These are phyloP conservation scores for Engraulis encrasicolus DNA, from an alignment of 2,113 vertebrate species.

Conservation along the genomic window DNA sequence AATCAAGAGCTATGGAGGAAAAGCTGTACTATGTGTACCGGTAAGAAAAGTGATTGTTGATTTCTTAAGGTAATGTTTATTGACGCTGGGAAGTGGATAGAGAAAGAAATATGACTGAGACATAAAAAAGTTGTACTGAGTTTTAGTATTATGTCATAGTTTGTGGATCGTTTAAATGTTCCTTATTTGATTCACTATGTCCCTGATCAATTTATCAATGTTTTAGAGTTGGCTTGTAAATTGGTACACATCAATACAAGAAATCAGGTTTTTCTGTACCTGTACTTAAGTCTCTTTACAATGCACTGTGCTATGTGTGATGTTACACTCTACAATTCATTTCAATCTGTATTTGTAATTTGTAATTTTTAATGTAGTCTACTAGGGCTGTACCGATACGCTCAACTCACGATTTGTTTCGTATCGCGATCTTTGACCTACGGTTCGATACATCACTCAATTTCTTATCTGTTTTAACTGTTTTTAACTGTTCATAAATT, in stretches of 20 bases:
- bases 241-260: too few species aligned
- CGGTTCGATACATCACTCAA: too few species aligned
- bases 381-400: too few species aligned
- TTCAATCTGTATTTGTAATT: neutral
- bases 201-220: neutral
- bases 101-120: neutral
- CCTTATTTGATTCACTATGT: too few species aligned
- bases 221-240: neutral
- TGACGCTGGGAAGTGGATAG: neutral
- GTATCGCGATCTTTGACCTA: too few species aligned
- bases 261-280: too few species aligned
- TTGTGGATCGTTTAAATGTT: too few species aligned
- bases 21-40: neutral
- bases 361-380: too few species aligned
- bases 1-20: neutral
- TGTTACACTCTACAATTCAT: neutral
- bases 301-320: neutral
- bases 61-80: neutral
- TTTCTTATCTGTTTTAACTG: too few species aligned
- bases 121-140: neutral
- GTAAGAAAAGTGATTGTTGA: neutral
- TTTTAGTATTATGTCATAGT: neutral
- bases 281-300: too few species aligned
- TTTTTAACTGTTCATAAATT: too few species aligned
- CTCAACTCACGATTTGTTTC: too few species aligned